Conservation (phyloP, 2,797 vertebrate species). For the Gephyroberyx darwinii region DNA sequence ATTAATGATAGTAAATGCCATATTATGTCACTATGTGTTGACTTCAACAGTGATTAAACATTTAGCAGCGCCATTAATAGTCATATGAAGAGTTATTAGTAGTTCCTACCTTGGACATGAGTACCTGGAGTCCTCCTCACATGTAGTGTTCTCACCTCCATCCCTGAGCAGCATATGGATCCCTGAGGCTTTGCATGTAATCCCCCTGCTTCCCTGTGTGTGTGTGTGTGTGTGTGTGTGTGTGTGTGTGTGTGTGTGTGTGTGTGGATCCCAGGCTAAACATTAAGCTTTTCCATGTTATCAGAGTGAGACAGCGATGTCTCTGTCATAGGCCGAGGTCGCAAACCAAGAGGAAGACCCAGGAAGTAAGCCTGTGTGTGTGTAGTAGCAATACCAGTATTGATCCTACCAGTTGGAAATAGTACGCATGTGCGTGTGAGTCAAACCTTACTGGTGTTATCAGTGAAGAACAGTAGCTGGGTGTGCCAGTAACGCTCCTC, state of each 20-base stretch:
- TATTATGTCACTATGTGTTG: neutral
- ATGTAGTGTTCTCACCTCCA: constrained; percentile 64
- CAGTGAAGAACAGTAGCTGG: constrained; percentile 33
- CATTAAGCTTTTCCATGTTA: constrained; percentile 78
- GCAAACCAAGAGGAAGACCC: constrained; percentile 27
- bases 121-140: constrained; percentile 31
- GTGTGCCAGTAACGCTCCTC: constrained; percentile 13
- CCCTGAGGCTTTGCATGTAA: constrained; percentile 56
- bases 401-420: constrained; percentile 37
- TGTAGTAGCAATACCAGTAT: constrained; percentile 32
- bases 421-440: constrained; percentile 28
- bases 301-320: constrained; percentile 59
- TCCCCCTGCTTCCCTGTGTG: constrained; percentile 58
- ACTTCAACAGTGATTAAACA: neutral
- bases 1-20: neutral
- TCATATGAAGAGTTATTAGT: neutral
- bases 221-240: constrained; percentile 46
- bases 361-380: constrained; percentile 33
- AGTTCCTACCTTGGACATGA: constrained; percentile 60
- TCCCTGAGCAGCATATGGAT: constrained; percentile 60
- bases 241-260: constrained; percentile 43
- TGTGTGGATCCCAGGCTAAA: constrained; percentile 74
- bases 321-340: constrained; percentile 50
- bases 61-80: constrained; percentile 8
- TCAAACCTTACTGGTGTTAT: constrained; percentile 40